Conservation (phyloP, 2,113 vertebrate genomes). For the Gambusia holbrooki region DNA sequence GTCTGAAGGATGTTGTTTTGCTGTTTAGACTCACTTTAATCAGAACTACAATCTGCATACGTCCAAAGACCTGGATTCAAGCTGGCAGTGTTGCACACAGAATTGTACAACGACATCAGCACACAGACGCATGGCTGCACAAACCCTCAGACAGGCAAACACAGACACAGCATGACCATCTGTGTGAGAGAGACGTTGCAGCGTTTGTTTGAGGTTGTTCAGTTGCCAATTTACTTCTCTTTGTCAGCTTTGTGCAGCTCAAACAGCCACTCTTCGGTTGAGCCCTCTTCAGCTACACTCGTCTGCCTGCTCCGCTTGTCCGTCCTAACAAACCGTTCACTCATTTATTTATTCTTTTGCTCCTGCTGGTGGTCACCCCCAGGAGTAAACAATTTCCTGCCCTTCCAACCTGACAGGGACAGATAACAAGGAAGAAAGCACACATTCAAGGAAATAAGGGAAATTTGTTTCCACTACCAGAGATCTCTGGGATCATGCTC, state of each 20-base stretch:
- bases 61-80: neutral
- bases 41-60: neutral
- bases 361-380: slow-evolving; percentile 3
- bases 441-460: neutral
- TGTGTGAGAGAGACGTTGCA: slow-evolving; percentile 7
- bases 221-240: slow-evolving; percentile 54
- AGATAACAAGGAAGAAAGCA: slow-evolving; percentile 32
- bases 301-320: slow-evolving; percentile 14
- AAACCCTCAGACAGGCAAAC: neutral
- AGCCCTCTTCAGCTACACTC: slow-evolving; percentile 61
- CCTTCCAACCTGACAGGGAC: slow-evolving; percentile 24
- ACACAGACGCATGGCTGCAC: too few species aligned
- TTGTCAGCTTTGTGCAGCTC: slow-evolving; percentile 48
- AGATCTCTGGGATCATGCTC: neutral
- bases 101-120: neutral
- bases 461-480: neutral
- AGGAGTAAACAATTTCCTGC: slow-evolving; percentile 10
- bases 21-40: neutral
- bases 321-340: slow-evolving; percentile 49
- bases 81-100: neutral
- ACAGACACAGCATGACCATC: neutral
- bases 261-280: slow-evolving; percentile 48
- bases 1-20: neutral
- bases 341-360: slow-evolving; percentile 47
- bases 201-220: slow-evolving; percentile 45